Base-by-base conservation (phyloP, 92 coral and sea anemone species). In the Anthopleura xanthogrammica region DNA sequence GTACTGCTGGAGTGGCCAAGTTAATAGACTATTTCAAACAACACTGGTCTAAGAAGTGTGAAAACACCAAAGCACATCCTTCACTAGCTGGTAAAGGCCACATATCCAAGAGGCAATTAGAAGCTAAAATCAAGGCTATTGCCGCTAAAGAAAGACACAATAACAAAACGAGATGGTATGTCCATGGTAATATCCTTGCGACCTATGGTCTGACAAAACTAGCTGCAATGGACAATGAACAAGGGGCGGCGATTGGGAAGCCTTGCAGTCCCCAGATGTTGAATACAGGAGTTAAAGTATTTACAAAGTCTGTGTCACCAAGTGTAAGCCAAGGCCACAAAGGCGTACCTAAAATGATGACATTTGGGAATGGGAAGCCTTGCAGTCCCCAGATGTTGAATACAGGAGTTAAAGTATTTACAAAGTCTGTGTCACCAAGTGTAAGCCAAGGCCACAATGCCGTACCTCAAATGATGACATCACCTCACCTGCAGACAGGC, bases 101-200 rank as follows among this genome's bases (percentile, higher is more conserved):
- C 16, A 88, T 97, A 43, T 97, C 99, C 16, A 97, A 92, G 87
- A 93, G 99, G 2, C 98, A 97, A 75, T 86, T 97, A 19, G 95
- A 94, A 82, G 84, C 83, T 41, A 92, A 92, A 82, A 97, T 97
- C 50, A 90, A 91, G 68, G 77, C 86, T 16, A 94, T 97, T 76
- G 99, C 99, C 19, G 83, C 81, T 56, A 97, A 97, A 80, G 98
- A 97, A 85, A 87, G 91, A 81, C 88, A 98, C 41, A 58, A 68
- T 72, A 93, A 90, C 52, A 90, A 84, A 76, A 82, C 88, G 19
- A 90, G 98, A n/a, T 97, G 99, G 99, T 94, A 94, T 79, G 99
- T 97, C 43, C 94, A 90, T 75, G 72, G 60, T 40, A 85, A 83
- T 71, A 56, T 97, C 52, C 80, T 97, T 52, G 88, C 85, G 29